Percentiles rank a stretch among this genome's conserved stretches.
phyloP scores from a whole-genome alignment of 2,888 invertebrate genomes.

The Pteria penguin region DNA sequence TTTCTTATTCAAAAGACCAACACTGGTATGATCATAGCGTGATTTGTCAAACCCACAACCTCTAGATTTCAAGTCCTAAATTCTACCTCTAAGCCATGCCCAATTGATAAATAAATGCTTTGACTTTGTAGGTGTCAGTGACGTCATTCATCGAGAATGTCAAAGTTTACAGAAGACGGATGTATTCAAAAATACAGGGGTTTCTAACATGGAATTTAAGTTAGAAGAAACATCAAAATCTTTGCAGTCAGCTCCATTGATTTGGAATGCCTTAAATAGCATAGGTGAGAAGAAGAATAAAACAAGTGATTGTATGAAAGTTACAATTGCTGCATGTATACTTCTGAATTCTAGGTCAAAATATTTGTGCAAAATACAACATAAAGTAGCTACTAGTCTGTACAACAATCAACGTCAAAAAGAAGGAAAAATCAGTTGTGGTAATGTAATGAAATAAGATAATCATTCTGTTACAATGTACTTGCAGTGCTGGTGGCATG shows the following conservation, averaged over 20 bases:
- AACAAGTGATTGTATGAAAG: background rate
- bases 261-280: background rate
- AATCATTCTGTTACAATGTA: too few relatives aligned
- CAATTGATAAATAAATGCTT: too few relatives aligned
- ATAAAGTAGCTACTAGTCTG: background rate
- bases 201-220: too few relatives aligned
- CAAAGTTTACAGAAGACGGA: background rate
- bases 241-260: background rate
- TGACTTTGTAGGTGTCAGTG: slow-evolving; percentile 6
- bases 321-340: slow-evolving; percentile 2
- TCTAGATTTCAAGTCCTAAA: too few relatives aligned
- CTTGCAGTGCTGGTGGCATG: too few relatives aligned
- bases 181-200: background rate
- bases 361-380: background rate
- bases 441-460: too few relatives aligned
- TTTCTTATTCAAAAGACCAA: too few relatives aligned
- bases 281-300: slow-evolving; percentile 7
- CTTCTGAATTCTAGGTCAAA: slow-evolving; percentile 4
- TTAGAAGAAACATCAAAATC: background rate
- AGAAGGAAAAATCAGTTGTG: slow-evolving; percentile 21
- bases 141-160: slow-evolving; percentile 3
- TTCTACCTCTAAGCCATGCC: too few relatives aligned
- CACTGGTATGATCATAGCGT: too few relatives aligned
- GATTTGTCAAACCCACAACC: too few relatives aligned
- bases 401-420: too few relatives aligned